Percentiles rank a stretch among this genome's conserved stretches.
Conservation (phyloP, 2,888 invertebrate genomes). For the Cephus pulcher region DNA sequence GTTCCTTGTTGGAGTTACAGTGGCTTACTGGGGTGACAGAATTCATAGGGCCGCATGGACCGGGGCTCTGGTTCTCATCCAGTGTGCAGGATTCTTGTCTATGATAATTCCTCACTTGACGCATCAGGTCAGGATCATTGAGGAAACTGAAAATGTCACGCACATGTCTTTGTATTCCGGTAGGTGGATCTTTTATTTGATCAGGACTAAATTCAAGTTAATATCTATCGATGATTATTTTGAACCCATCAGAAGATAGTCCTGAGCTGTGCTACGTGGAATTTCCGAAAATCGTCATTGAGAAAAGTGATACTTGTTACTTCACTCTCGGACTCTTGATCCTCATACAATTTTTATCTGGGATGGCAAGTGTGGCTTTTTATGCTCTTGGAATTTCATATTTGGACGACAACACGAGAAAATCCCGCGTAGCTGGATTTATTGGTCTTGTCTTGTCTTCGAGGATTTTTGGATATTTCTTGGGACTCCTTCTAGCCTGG, state of each 20-base stretch:
- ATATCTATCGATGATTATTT: background rate
- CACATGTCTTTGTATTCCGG: conserved; percentile 55
- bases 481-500: conserved; percentile 58
- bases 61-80: conserved; percentile 70
- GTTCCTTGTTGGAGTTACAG: conserved; percentile 68
- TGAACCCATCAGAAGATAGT: conserved; percentile 43
- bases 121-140: conserved; percentile 48
- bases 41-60: conserved; percentile 73
- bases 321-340: conserved; percentile 67
- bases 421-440: conserved; percentile 67
- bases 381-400: conserved; percentile 72
- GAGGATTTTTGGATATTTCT: conserved; percentile 49
- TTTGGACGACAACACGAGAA: conserved; percentile 72
- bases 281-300: conserved; percentile 36
- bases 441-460: conserved; percentile 49
- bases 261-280: conserved; percentile 43
- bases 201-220: background rate
- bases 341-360: conserved; percentile 67
- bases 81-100: conserved; percentile 68
- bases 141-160: conserved; percentile 45
- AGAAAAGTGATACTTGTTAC: conserved; percentile 49
- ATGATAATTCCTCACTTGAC: conserved; percentile 71
- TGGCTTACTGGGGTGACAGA: conserved; percentile 72
- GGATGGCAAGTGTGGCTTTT: conserved; percentile 68
- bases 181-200: conserved; percentile 25